These are phyloP conservation scores for Clunio marinus DNA, from an alignment of 2,888 invertebrate species.

Conservation along the genomic window DNA sequence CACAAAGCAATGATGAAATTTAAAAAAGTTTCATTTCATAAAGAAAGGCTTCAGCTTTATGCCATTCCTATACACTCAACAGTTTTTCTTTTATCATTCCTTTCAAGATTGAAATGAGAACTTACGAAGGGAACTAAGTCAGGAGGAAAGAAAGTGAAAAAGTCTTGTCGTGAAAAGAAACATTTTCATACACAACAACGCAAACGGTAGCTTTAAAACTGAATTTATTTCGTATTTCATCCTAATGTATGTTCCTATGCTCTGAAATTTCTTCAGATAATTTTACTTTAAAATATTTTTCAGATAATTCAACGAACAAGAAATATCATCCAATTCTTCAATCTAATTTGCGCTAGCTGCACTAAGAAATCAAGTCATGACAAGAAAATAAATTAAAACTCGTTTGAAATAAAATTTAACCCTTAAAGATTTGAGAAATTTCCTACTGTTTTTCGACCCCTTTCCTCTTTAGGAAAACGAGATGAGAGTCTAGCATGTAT, in stretches of 20 bases:
- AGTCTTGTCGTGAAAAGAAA: background rate
- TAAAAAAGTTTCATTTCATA: too few species aligned
- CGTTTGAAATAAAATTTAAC: slow-evolving; percentile 37
- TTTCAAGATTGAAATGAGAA: slow-evolving; percentile 30
- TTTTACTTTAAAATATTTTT: too few species aligned
- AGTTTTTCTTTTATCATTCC: background rate
- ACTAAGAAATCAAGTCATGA: too few species aligned
- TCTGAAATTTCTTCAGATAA: background rate
- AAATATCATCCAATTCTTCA: too few species aligned
- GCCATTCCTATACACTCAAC: slow-evolving; percentile 16
- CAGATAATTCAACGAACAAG: too few species aligned
- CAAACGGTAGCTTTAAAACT: background rate
- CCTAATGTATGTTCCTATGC: background rate
- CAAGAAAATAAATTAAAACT: slow-evolving; percentile 22
- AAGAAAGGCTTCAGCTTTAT: background rate
- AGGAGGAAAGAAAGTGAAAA: too few species aligned
- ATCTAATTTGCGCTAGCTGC: too few species aligned
- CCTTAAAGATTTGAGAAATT: slow-evolving; percentile 16
- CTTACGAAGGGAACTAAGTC: slow-evolving; percentile 13
- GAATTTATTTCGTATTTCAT: background rate
- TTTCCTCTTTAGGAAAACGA: background rate
- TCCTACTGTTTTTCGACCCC: slow-evolving; percentile 3
- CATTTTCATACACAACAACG: background rate
- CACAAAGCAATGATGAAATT: too few species aligned
- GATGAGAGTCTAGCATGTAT: slow-evolving; percentile 16